Evolutionary conservation across 2,888 invertebrate genomes (phyloP), one percentile per base, ranked within the genome.

Genomic region (Yponomeuta evonymella): DNA sequence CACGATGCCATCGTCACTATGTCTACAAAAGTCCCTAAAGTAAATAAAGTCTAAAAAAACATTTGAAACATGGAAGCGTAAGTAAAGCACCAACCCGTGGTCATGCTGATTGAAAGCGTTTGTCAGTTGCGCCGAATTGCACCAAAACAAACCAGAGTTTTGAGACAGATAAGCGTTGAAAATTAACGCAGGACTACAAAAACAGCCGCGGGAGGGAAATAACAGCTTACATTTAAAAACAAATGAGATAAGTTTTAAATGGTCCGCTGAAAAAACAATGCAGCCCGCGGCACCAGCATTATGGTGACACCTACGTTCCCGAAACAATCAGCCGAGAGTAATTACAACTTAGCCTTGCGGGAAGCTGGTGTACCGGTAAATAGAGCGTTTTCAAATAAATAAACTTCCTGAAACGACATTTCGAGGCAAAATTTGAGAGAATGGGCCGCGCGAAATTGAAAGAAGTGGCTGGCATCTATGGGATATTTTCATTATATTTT

Each of bases 241-340:
- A 64, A 70, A 70, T 48, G 65, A 64, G 70, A 70, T 43, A 70
- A 70, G 65, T 70, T 70, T 65, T 65, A 48, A 70, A 70, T 65
- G 65, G 29, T 63, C 11, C 48, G n/a, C 10, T 65, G 23, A 75
- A 80, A 80, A 80, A 81, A 83, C 81, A 83, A 82, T 79, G 77
- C 79, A 67, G 71, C 71, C 70, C 70, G 70, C 72, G 72, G 70
- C 30, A 48, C 76, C 75, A 75, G 74, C 76, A 74, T 33, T 75
- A 75, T 75, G 75, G 74, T 79, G 79, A 79, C 81, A 83, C 78
- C 81, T 81, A 78, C 78, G 75, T 48, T 48, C 70, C 73, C 72
- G 73, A 73, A 80, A 79, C 77, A 80, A 77, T 77, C 79, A 75
- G 73, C 75, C 75, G 77, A 76, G 78, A 73, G 79, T 78, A 81